Base-by-base conservation (phyloP, 2,888 invertebrate species). In the Archaeoteleia sp. region DNA sequence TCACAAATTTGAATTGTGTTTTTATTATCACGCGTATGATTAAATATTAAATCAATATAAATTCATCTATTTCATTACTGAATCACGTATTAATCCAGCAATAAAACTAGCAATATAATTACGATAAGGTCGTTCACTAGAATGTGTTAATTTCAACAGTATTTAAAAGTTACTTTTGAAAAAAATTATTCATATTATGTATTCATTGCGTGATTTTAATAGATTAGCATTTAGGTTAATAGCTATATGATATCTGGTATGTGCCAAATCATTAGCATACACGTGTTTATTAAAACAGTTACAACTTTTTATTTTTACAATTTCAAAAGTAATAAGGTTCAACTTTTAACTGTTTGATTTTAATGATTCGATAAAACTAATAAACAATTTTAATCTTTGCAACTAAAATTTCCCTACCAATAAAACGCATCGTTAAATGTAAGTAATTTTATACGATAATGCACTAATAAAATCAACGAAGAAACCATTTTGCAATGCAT, bases 181-280 rank as follows among this genome's bases (percentile, higher is more conserved):
- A n/a, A n/a, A 55, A 51, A 65, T 46, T 37, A 30, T 54, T 12
- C 55, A 27, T 49, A 67, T 62, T 62, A 57, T 53, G 30, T 32
- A 67, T 61, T 67, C 61, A 57, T 67, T 62, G 67, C 67, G 67
- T 61, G 61, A 62, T 67, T 67, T 67, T 67, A 58, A 62, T 67
- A 57, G 57, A 67, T 62, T 62, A 67, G 67, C 62, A 67, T 67
- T 62, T 61, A 42, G 61, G 61, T 67, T 62, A 67, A 67, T 62
- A 57, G 34, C 61, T 58, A 48, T 58, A 66, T 58, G 58, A 53
- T 66, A 66, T 66, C 58, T 65, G 43, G 57, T 39, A 20, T 48
- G 60, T 51, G 51, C 40, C 15, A 37, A 23, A 7, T 13, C 13
- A 9, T 42, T 42, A 12, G 27, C 23, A 27, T 12, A 13, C 27